A percentile compares a stretch with the other conserved stretches of the same genome.
phyloP scores from a whole-genome alignment of 2,888 invertebrate genomes.

The Spodoptera picta region DNA sequence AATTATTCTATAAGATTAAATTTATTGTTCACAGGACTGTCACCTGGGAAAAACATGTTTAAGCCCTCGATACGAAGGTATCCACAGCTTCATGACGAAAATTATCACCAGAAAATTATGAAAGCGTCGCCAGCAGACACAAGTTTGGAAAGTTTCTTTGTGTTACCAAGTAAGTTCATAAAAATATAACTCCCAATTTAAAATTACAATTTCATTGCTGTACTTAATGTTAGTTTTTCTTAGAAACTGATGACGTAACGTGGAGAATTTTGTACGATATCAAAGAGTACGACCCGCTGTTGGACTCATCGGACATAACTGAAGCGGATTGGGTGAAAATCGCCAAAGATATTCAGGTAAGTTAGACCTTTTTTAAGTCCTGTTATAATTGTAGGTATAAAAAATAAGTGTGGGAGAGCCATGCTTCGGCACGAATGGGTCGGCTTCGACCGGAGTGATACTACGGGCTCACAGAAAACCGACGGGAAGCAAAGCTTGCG shows the following conservation, averaged over 20 bases:
- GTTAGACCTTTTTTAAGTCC: too few relatives aligned
- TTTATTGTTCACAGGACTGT: conserved; percentile 89
- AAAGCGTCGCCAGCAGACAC: conserved; percentile 77
- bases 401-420: too few relatives aligned
- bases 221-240: conserved; percentile 1
- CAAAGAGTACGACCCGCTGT: conserved; percentile 94
- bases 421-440: too few relatives aligned
- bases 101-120: conserved; percentile 90
- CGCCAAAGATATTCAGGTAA: conserved; percentile 95
- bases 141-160: conserved; percentile 73
- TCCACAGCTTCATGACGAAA: conserved; percentile 95
- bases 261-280: conserved; percentile 92
- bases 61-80: conserved; percentile 91
- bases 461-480: too few relatives aligned
- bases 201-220: background rate
- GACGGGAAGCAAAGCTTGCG: too few relatives aligned
- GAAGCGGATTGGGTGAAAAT: conserved; percentile 96
- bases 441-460: too few relatives aligned
- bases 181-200: too few relatives aligned
- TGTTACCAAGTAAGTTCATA: conserved; percentile 88
- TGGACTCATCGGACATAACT: conserved; percentile 98
- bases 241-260: conserved; percentile 78
- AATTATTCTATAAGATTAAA: too few relatives aligned
- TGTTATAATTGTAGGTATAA: too few relatives aligned
- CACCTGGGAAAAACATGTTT: conserved; percentile 92